Conservation (phyloP, 1,140 invertebrate species). For the Hypothenemus hampei region DNA sequence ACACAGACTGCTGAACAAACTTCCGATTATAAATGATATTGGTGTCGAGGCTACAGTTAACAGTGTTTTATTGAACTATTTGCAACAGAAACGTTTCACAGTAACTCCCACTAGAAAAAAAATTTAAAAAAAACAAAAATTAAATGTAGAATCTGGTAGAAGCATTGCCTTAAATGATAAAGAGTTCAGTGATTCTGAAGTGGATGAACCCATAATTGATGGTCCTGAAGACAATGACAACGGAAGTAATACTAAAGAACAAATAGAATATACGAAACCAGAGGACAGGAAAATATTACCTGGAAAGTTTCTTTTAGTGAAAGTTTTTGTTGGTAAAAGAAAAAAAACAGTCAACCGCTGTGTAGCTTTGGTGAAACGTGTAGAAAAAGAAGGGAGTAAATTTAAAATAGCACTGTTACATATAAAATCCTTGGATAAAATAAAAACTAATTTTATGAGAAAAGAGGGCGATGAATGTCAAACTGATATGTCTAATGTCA, state of each 20-base stretch:
- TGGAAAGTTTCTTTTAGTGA: constrained; percentile 19
- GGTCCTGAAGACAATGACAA: background rate
- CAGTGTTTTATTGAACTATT: constrained; percentile 16
- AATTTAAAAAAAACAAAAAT: constrained; percentile 13
- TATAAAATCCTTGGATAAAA: constrained; percentile 11
- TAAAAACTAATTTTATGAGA: constrained; percentile 8
- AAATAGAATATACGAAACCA: constrained; percentile 23
- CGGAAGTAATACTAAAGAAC: background rate
- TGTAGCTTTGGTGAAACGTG: constrained; percentile 11
- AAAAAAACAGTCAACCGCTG: constrained; percentile 17
- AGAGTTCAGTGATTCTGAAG: constrained; percentile 15
- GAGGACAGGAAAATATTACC: background rate
- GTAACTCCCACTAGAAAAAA: constrained; percentile 3
- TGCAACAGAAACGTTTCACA: constrained; percentile 15
- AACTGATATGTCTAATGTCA: too few relatives aligned
- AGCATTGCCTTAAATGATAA: constrained; percentile 9
- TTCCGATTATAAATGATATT: too few relatives aligned
- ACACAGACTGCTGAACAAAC: constrained; percentile 13
- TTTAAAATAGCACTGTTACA: too few relatives aligned
- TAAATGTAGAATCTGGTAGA: constrained; percentile 24
- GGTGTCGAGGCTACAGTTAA: too few relatives aligned
- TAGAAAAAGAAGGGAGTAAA: constrained; percentile 17
- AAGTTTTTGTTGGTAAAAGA: constrained; percentile 14
- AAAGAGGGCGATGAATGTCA: constrained; percentile 11
- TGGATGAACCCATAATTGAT: background rate